Percentiles rank a stretch among this genome's conserved stretches.
These are phyloP conservation scores for Cydia splendana DNA, from an alignment of 1,140 invertebrate genomes.

Conservation along the genomic window DNA sequence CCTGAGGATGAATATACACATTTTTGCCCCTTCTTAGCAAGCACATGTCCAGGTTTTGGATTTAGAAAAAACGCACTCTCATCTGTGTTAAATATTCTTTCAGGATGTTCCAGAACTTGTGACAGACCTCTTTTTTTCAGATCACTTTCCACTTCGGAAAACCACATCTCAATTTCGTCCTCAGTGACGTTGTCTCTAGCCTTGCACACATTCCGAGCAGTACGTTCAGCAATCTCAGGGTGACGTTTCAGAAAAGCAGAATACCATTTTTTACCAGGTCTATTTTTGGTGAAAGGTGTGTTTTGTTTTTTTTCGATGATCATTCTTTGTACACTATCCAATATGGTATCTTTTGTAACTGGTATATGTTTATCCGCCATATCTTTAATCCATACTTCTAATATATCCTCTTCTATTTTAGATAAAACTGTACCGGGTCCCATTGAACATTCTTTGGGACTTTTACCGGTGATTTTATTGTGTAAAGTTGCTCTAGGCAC, in stretches of 20 bases:
- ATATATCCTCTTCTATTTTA: background rate
- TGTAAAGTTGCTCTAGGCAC: no score
- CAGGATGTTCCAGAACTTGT: slow-evolving; percentile 11
- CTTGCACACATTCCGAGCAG: background rate
- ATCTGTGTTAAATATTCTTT: slow-evolving; percentile 31
- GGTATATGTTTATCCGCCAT: background rate
- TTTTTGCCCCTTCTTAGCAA: slow-evolving; percentile 10
- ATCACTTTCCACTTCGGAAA: slow-evolving; percentile 8
- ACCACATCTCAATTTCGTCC: slow-evolving; percentile 15
- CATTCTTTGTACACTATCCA: background rate
- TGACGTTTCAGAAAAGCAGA: background rate
- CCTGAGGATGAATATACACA: slow-evolving; percentile 31
- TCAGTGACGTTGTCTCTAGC: slow-evolving; percentile 26
- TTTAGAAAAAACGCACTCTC: slow-evolving; percentile 6
- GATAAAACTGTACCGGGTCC: background rate
- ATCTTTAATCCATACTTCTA: background rate
- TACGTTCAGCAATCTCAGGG: background rate
- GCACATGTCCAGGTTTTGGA: background rate
- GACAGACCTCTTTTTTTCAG: background rate
- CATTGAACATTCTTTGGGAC: background rate
- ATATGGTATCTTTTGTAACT: background rate
- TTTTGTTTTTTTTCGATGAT: background rate
- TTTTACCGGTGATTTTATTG: no score
- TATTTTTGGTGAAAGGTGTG: background rate
- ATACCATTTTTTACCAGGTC: background rate